These are phyloP conservation scores for Triplophysa dalaica DNA, from an alignment of 2,113 vertebrate genomes.

Conservation along the genomic window DNA sequence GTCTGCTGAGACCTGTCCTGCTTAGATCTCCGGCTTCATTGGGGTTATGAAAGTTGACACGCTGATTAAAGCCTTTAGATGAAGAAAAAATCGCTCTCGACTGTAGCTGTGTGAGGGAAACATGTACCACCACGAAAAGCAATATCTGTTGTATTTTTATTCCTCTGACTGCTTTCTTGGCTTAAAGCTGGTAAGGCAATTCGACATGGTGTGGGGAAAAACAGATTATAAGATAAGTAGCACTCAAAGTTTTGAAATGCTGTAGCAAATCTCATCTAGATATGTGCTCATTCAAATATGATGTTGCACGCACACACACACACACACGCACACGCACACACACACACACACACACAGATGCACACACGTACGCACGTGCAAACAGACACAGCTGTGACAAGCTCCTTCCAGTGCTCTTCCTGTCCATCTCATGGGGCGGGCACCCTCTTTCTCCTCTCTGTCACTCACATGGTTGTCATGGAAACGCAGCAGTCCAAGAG, in stretches of 20 bases:
- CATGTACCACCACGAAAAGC: neutral
- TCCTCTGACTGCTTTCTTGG: neutral
- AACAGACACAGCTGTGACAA: neutral
- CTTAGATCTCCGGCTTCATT: slow-evolving; percentile 12
- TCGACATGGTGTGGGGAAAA: neutral
- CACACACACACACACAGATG: neutral
- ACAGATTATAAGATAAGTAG: neutral
- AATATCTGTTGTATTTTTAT: neutral
- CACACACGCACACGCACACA: neutral
- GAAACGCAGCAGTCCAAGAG: slow-evolving; percentile 32
- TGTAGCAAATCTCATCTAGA: no score
- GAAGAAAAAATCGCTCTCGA: slow-evolving; percentile 22
- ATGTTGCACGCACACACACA: neutral
- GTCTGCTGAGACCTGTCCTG: slow-evolving; percentile 10
- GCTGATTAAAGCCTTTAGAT: slow-evolving; percentile 12
- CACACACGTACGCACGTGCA: neutral
- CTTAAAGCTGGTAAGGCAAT: neutral
- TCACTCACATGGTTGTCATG: slow-evolving; percentile 45
- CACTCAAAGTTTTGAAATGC: neutral
- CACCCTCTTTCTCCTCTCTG: neutral
- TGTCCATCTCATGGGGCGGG: neutral
- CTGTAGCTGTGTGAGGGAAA: neutral
- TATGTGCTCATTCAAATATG: neutral
- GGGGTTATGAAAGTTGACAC: slow-evolving; percentile 19
- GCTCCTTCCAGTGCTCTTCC: slow-evolving; percentile 9